Percentiles rank a stretch among this genome's conserved stretches.
Evolutionary conservation across 2,888 invertebrate genomes (phyloP).

Genomic region (Idaea aversata): DNA sequence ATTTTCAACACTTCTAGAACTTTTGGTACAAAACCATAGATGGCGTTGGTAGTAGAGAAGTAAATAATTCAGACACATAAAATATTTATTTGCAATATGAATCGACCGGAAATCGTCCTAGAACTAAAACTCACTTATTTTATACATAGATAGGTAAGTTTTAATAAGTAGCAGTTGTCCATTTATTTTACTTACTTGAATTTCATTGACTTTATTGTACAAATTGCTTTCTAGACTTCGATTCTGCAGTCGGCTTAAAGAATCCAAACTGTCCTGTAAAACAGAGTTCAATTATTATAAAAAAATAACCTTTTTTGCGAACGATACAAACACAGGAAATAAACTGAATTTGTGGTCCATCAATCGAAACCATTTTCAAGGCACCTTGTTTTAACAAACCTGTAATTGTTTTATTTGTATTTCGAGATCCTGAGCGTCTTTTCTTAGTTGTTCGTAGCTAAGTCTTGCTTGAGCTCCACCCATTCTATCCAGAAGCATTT

Average conservation of each 20-base stretch:
- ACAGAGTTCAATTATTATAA: conserved; percentile 9
- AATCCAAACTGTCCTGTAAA: conserved; percentile 89
- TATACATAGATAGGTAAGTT: too few relatives aligned
- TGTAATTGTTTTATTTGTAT: conserved; percentile 91
- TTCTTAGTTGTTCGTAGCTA: conserved; percentile 88
- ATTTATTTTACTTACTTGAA: conserved; percentile 65
- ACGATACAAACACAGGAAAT: background rate
- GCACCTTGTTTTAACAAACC: conserved; percentile 48
- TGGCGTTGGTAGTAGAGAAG: background rate
- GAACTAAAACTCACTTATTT: too few relatives aligned
- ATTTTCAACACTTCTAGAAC: background rate
- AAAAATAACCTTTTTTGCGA: background rate
- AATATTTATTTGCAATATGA: too few relatives aligned
- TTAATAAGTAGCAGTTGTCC: too few relatives aligned
- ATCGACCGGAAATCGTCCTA: too few relatives aligned
- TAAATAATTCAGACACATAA: too few relatives aligned
- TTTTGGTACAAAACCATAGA: background rate
- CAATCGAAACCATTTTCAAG: background rate
- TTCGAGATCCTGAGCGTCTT: conserved; percentile 91
- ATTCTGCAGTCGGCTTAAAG: conserved; percentile 89
- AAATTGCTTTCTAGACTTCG: conserved; percentile 89
- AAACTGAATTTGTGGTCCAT: background rate
- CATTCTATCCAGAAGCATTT: conserved; percentile 90
- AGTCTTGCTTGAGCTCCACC: conserved; percentile 84
- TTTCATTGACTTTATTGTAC: conserved; percentile 96